Percentiles rank a stretch among this genome's conserved stretches.
These are phyloP conservation scores for Tauraco erythrolophus DNA, from an alignment of 2,113 vertebrate species.

Conservation along the genomic window DNA sequence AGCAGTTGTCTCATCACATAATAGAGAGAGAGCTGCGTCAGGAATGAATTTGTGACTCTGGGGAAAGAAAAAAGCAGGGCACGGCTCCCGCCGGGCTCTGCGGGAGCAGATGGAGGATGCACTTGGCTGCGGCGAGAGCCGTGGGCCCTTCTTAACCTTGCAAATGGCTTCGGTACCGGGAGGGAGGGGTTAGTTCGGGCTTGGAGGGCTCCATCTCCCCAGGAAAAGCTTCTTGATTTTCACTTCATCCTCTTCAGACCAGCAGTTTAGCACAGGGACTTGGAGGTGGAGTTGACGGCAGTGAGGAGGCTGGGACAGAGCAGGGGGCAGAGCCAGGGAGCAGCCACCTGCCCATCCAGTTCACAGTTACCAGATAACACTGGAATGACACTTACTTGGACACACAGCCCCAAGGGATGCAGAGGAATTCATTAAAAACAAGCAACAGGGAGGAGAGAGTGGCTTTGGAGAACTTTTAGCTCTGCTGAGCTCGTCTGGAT, in stretches of 20 bases:
- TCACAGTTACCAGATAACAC: neutral
- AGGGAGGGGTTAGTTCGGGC: neutral
- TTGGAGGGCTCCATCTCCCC: neutral
- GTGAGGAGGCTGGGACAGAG: rapidly evolving
- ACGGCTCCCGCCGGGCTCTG: neutral
- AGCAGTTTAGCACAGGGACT: neutral
- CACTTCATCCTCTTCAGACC: neutral
- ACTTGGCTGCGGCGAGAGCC: neutral
- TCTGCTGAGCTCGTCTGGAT: neutral
- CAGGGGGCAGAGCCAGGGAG: neutral
- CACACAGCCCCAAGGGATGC: neutral
- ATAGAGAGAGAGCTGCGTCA: neutral
- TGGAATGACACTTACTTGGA: neutral
- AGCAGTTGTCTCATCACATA: neutral
- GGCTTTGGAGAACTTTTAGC: neutral
- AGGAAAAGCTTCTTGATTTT: neutral
- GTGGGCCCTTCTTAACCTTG: constrained; percentile 22
- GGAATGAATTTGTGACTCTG: neutral
- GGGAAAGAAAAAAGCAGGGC: neutral
- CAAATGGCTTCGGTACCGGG: neutral
- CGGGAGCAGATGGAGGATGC: constrained; percentile 26
- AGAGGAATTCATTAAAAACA: neutral
- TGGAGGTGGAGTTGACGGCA: neutral
- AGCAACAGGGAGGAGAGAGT: neutral
- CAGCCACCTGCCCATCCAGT: neutral